Conservation (phyloP, 2,888 invertebrate species). For the Drosophila tripunctata region DNA sequence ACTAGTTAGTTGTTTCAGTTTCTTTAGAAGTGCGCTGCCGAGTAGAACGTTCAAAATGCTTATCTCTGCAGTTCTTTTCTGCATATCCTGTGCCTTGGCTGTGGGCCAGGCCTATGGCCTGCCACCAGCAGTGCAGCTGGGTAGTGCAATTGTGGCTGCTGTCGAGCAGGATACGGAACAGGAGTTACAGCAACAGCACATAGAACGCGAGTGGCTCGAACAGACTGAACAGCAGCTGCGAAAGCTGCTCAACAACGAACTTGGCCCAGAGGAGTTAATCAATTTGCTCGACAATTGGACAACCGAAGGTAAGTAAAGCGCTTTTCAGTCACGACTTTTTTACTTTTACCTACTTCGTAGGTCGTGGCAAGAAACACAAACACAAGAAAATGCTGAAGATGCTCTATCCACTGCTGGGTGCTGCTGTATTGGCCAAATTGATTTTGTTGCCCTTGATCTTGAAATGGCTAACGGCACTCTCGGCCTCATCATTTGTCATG, state of each 20-base stretch:
- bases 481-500: constrained; percentile 85
- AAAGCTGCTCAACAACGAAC: constrained; percentile 47
- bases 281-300: constrained; percentile 46
- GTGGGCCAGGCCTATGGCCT: constrained; percentile 27
- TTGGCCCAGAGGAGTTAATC: constrained; percentile 29
- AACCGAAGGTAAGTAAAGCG: constrained; percentile 57
- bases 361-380: constrained; percentile 81
- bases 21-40: constrained; percentile 44
- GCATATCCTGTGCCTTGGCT: constrained; percentile 39
- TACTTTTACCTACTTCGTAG: constrained; percentile 39
- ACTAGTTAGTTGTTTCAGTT: constrained; percentile 44
- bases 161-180: constrained; percentile 61
- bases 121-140: constrained; percentile 56
- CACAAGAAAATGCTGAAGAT: constrained; percentile 85
- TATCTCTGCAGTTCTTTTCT: constrained; percentile 20
- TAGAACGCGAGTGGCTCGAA: constrained; percentile 24
- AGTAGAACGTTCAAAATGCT: constrained; percentile 51
- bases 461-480: constrained; percentile 88
- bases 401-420: constrained; percentile 87
- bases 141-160: constrained; percentile 66
- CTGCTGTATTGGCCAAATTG: constrained; percentile 88
- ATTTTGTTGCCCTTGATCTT: constrained; percentile 88
- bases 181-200: constrained; percentile 37
- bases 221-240: constrained; percentile 49
- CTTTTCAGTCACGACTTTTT: background rate